phyloP scores from a whole-genome alignment of 2,888 invertebrate species.

The Nomada lathburiana region DNA sequence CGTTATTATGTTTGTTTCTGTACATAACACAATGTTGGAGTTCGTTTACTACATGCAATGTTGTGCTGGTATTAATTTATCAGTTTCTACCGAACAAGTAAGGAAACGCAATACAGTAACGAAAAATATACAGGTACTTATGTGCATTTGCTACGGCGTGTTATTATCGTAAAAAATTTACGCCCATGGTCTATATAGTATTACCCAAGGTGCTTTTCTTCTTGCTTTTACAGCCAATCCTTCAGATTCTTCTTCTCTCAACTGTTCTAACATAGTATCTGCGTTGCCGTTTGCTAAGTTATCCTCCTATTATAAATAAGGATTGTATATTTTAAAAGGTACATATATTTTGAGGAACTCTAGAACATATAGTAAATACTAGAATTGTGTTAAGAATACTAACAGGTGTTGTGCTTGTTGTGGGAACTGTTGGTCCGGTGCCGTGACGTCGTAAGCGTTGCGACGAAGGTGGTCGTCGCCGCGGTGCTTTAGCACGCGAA shows the following conservation, averaged over 20 bases:
- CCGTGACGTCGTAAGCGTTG: constrained; percentile 78
- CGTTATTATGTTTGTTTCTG: too few relatives aligned
- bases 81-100: too few relatives aligned
- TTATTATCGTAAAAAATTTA: too few relatives aligned
- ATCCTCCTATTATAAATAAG: constrained; percentile 74
- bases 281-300: constrained; percentile 81
- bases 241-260: constrained; percentile 79
- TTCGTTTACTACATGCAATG: too few relatives aligned
- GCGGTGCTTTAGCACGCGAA: constrained; percentile 87
- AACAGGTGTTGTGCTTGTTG: constrained; percentile 44
- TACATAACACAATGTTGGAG: too few relatives aligned
- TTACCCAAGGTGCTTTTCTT: constrained; percentile 82
- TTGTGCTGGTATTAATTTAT: too few relatives aligned
- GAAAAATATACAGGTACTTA: too few relatives aligned
- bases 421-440: constrained; percentile 60
- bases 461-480: constrained; percentile 88
- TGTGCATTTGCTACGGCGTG: too few relatives aligned
- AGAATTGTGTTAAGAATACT: constrained; percentile 37
- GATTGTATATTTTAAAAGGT: neutral
- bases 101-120: too few relatives aligned
- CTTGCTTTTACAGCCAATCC: constrained; percentile 75
- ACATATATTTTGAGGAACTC: neutral
- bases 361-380: neutral
- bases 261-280: constrained; percentile 75
- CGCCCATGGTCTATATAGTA: neutral